These are phyloP conservation scores for Scolopax bukidnonensis DNA, from an alignment of 2,797 vertebrate genomes.

Conservation along the genomic window DNA sequence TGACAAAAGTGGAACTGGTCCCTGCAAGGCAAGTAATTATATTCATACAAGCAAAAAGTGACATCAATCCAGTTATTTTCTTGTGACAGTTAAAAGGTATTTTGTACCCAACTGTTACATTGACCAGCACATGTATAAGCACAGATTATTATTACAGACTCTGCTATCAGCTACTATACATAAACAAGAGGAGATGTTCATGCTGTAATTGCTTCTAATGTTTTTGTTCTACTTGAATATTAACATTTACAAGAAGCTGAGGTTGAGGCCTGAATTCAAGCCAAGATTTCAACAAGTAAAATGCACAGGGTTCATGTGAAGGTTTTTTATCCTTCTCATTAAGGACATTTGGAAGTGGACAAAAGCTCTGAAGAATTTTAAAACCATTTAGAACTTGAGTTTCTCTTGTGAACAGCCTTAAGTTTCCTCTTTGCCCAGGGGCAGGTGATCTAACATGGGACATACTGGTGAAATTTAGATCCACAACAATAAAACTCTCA, in stretches of 20 bases:
- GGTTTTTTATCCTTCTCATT: neutral
- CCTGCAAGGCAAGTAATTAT: slow-evolving; percentile 39
- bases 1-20: slow-evolving; percentile 54
- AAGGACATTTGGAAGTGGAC: neutral
- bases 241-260: slow-evolving; percentile 47
- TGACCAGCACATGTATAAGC: slow-evolving; percentile 46
- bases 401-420: neutral
- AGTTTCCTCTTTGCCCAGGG: neutral
- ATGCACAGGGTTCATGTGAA: neutral
- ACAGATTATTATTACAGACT: slow-evolving; percentile 54
- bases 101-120: slow-evolving; percentile 34
- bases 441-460: neutral
- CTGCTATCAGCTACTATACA: slow-evolving; percentile 55
- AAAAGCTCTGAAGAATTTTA: neutral
- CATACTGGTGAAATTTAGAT: neutral
- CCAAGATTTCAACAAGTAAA: neutral
- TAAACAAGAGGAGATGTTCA: slow-evolving; percentile 57
- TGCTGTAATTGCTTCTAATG: slow-evolving; percentile 47
- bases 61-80: slow-evolving; percentile 41
- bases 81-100: slow-evolving; percentile 40
- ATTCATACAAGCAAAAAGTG: slow-evolving; percentile 21
- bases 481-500: neutral
- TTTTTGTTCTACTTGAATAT: slow-evolving; percentile 49
- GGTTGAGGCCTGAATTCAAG: neutral
- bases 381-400: neutral